Evolutionary conservation across 2,888 invertebrate species (phyloP).

Genomic region (Strigamia crassipes): DNA sequence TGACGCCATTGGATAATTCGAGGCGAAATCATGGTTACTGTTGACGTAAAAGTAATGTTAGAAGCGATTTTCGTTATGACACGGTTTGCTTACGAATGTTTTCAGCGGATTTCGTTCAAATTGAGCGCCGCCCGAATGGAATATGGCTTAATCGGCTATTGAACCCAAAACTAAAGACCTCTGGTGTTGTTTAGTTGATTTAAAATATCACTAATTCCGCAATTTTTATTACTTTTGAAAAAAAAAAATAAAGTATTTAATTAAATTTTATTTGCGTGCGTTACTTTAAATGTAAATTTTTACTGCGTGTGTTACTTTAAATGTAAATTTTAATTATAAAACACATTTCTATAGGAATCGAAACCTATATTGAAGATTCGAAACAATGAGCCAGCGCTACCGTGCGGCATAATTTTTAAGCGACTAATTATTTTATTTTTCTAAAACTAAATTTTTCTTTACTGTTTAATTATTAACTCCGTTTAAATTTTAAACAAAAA

Average conservation of each 20-base stretch:
- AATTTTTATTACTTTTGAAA: no score
- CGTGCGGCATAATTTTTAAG: not conserved
- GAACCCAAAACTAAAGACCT: not conserved
- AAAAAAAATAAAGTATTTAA: no score
- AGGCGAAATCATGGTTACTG: slow-evolving; percentile 25
- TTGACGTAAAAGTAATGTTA: not conserved
- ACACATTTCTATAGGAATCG: no score
- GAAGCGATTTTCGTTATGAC: not conserved
- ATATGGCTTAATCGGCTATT: slow-evolving; percentile 8
- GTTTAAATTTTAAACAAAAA: not conserved
- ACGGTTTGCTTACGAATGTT: not conserved
- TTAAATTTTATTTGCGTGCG: no score
- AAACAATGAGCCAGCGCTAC: not conserved
- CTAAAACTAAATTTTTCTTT: not conserved
- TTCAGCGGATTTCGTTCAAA: not conserved
- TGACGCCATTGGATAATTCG: not conserved
- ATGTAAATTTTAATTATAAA: no score
- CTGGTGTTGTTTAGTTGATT: not conserved
- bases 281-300: no score
- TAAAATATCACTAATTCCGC: not conserved
- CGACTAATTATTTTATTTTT: not conserved
- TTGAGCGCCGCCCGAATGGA: slow-evolving; percentile 16
- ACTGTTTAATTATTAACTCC: not conserved
- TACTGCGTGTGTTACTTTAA: no score
- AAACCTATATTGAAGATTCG: no score